Evolutionary conservation across 2,797 vertebrate species (phyloP).

Genomic region (Nothura maculosa): DNA sequence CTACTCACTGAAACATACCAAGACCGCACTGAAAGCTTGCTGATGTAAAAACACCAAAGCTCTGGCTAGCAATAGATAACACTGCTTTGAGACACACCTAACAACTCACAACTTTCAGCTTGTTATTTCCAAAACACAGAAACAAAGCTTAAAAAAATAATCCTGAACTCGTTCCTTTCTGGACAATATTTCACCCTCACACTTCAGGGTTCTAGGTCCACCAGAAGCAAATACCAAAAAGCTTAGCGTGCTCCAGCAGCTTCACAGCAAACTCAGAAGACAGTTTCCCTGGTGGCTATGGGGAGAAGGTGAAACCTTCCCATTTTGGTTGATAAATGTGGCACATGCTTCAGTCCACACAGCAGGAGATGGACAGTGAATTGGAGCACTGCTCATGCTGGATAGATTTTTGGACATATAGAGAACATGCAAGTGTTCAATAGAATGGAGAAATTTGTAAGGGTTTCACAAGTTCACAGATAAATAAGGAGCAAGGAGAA

Average conservation of each 20-base stretch:
- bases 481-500: not conserved
- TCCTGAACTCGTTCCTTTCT: not conserved
- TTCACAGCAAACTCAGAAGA: not conserved
- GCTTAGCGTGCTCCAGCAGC: not conserved
- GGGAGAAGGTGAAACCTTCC: not conserved
- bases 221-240: not conserved
- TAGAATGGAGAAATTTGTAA: not conserved
- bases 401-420: not conserved
- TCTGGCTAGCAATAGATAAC: not conserved
- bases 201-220: not conserved
- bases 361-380: not conserved
- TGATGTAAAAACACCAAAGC: not conserved
- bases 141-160: not conserved
- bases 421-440: not conserved
- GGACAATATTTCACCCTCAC: not conserved
- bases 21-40: not conserved
- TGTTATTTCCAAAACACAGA: conserved; percentile 12
- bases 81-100: not conserved
- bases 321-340: not conserved
- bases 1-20: not conserved
- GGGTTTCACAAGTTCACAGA: not conserved
- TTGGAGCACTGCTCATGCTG: no score
- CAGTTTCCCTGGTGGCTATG: not conserved
- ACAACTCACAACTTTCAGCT: not conserved
- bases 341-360: not conserved